phyloP scores from a whole-genome alignment of 2,888 invertebrate species.

The Venustoraphidia nigricollis region DNA sequence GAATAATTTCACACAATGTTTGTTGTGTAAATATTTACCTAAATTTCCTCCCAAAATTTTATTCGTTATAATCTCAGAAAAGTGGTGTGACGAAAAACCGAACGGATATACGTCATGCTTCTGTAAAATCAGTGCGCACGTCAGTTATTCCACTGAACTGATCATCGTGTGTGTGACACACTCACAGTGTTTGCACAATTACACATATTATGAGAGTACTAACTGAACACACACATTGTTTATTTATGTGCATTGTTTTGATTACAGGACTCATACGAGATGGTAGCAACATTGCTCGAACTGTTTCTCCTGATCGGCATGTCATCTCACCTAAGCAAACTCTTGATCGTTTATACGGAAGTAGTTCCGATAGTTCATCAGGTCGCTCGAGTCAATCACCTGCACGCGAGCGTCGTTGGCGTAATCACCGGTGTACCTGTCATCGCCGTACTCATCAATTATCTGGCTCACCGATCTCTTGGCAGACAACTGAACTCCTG shows the following conservation, averaged over 20 bases:
- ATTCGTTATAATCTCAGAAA: too few relatives aligned
- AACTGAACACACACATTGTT: too few relatives aligned
- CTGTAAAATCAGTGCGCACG: too few relatives aligned
- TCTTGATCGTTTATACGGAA: constrained; percentile 54
- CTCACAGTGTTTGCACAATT: too few relatives aligned
- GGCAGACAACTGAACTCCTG: constrained; percentile 39
- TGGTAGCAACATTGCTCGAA: constrained; percentile 44
- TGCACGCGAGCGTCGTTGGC: constrained; percentile 47
- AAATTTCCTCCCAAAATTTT: too few relatives aligned
- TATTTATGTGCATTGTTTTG: constrained; percentile 5
- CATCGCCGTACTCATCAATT: constrained; percentile 47
- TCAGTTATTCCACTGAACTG: too few relatives aligned
- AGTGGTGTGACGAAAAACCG: too few relatives aligned
- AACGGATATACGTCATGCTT: too few relatives aligned
- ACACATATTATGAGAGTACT: too few relatives aligned
- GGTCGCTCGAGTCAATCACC: constrained; percentile 20
- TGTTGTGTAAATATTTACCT: too few relatives aligned
- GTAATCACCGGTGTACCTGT: constrained; percentile 55
- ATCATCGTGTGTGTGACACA: too few relatives aligned
- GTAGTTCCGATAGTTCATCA: constrained; percentile 37
- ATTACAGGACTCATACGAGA: constrained; percentile 39
- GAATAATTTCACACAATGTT: too few relatives aligned
- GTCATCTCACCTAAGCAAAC: constrained; percentile 55
- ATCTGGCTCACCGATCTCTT: constrained; percentile 48
- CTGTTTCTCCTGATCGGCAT: constrained; percentile 48